Evolutionary conservation across 2,113 vertebrate genomes (phyloP), one percentile per base, ranked within the genome.

Genomic region (Seriola rivoliana): DNA sequence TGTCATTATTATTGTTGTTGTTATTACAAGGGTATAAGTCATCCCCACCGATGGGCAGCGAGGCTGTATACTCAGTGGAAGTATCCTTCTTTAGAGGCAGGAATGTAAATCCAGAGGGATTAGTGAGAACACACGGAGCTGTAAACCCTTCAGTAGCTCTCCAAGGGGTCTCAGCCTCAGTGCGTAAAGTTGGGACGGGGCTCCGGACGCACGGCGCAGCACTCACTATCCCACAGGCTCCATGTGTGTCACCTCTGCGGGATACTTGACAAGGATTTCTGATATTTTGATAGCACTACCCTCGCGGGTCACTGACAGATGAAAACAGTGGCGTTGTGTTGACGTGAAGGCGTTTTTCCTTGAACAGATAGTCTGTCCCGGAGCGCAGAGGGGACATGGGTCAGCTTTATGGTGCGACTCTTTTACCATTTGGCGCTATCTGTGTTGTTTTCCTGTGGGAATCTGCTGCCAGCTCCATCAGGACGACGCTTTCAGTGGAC

Each of bases 91-190:
- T 87, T 83, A 70, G 83, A 86, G 86, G 83, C 85, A 88, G 92
- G 92, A 93, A 93, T 93, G 91, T 90, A 93, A 92, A 90, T 93
- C 93, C 92, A 75, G 69, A 23, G 88, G 93, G 91, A 94, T 91
- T 93, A 91, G 85, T 68, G 87, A 65, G 81, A 72, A 58, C 82
- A 82, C 90, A 71, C 44, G 44, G 87, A 81, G 89, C 79, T 88
- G 86, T 76, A 90, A 91, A 89, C 48, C 71, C 84, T 78, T 75
- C 91, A 91, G 76, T 70, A 65, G 82, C 84, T 85, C 90, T 88
- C 87, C 66, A 60, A 88, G 90, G 78, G 88, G 72, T 91, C 89
- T 91, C 64, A 84, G 89, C 85, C 84, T 91, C 88, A 85, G 76
- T 93, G 91, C 92, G 91, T 90, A 90, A 90, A 86, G 79, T 88